Base-by-base conservation (phyloP, 2,888 invertebrate genomes). In the Brachyptera putata region DNA sequence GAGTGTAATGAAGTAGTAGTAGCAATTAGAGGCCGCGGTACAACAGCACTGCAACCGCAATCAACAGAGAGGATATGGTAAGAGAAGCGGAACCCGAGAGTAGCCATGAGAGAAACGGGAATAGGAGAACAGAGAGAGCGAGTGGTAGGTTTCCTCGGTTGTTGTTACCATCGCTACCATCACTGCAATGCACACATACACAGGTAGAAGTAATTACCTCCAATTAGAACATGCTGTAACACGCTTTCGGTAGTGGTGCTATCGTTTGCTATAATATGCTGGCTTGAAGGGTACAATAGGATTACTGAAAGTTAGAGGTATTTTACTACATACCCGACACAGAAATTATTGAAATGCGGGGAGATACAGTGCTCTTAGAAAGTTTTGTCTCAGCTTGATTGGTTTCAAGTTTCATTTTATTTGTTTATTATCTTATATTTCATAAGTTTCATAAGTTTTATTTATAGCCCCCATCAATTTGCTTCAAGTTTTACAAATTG, bases 71-170 rank as follows among this genome's bases (percentile, higher is more conserved):
- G 48, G 64, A 63, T 18, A 63, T 21, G 14, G 66, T 60, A 14
- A 66, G 57, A 18, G 62, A 56, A 22, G 60, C 41, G 14, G 64
- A 65, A 14, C 56, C 64, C 36, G 61, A 62, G 24, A 67, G 56
- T 25, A 64, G 43, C 65, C 65, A 67, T 49, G 68, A 66, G 21
- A 67, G 62, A 57, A 66, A 53, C 30, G 66, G 67, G 43, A 66
- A 58, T 43, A 66, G 62, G 56, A 66, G 36, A 41, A 67, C 60
- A 56, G 66, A 64, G 58, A 66, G 56, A 60, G 64, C 60, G 60
- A 46, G 57, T 26, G 34, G 63, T 13, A 58, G 25, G 41, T 25
- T 43, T 58, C 56, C 50, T 56, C 36, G 24, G 34, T 50, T 43
- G 36, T 48, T 49, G 22, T 46, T 53, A 24, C 49, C 25, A n/a